Evolutionary conservation across 2,797 vertebrate species (phyloP), one percentile per base, ranked within the genome.

Genomic region (Distichodus sexfasciatus): DNA sequence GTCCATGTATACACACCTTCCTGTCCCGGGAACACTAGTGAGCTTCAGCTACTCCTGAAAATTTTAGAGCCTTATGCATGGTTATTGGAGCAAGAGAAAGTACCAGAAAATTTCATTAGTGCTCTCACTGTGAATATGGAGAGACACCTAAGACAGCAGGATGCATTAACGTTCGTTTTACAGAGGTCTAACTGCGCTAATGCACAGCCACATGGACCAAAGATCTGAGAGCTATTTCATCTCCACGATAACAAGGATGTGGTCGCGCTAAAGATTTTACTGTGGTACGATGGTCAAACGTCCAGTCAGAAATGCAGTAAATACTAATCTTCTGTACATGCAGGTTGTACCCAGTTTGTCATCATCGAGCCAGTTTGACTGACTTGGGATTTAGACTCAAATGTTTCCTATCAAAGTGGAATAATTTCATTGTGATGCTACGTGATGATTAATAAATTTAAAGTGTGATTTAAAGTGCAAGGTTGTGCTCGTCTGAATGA

Each of bases 41-140:
- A n/a, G n/a, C n/a, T n/a, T n/a, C n/a, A n/a, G n/a, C n/a, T n/a
- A 14, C 62, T 77, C 29, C 24, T 84, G 35, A 80, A 84, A 83
- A 79, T 86, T 81, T 81, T 55, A 76, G 66, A 58, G 46, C 5
- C 48, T 79, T 55, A 17, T 31, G 24, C 58, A 66, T 66, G 24
- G 1, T 19, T 67, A 66, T 24, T 67, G 53, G 26, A 65, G 70
- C 64, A 61, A 8, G 17, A 59, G 66, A 77, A 65, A 23, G n/a
- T 68, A 53, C 63, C 11, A 15, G 26, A 6, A 38, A 19, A 33
- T 8, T 31, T 33, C 15, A 19, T 54, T 54, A 54, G 7, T 33
- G 28, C 48, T 54, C 15, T 17, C 21, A 58, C 58, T 59, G 23
- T 10, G 59, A 67, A 46, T 26, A 14, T 28, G 48, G 12, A n/a